Base-by-base conservation (phyloP, 2,113 vertebrate genomes). In the Gnathonemus echidnorhynchus region DNA sequence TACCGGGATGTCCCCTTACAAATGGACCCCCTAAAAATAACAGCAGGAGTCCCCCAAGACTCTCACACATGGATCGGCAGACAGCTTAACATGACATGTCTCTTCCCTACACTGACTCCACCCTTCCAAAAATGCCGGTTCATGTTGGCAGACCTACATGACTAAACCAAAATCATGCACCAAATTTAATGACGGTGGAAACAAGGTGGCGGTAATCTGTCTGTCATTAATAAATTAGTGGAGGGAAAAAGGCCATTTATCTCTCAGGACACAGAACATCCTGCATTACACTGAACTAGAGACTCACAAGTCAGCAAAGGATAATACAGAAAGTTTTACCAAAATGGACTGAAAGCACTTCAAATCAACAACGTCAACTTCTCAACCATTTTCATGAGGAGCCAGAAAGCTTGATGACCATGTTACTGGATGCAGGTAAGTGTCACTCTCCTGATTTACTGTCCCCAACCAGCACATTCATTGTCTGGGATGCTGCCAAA, bases 1-100 rank as follows among this genome's bases (percentile, higher is more conserved):
- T 62, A 39, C 53, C n/a, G 10, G 49, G 53, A 62, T 35, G 39
- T 84, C 52, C 39, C 24, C 39, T 89, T 84, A 53, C 46, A 89
- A 86, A 85, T 85, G 52, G 89, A 85, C 52, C 10, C 52, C 85
- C 89, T 62, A 89, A 86, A 89, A 89, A 89, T 31, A 84, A 58
- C 77, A 62, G 31, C 42, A 88, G 86, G 31, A 66, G 19, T n/a
- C 87, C 39, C 24, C 87, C 86, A 9, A n/a, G 35, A 42, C 35
- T 8, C 15, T 48, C 52, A 48, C 35, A 31, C 35, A 48, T 66
- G 89, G 80, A 89, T 86, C 77, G 42, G 74, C 48, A 70, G 24
- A 66, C 31, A 31, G 49, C 74, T 50, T 53, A 48, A 56, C 74
- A 89, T 74, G 39, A 35, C 56, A n/a, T 15, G 35, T 15, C 58